Evolutionary conservation across 2,888 invertebrate species (phyloP), one percentile per base, ranked within the genome.

Genomic region (Tetramorium bicarinatum): DNA sequence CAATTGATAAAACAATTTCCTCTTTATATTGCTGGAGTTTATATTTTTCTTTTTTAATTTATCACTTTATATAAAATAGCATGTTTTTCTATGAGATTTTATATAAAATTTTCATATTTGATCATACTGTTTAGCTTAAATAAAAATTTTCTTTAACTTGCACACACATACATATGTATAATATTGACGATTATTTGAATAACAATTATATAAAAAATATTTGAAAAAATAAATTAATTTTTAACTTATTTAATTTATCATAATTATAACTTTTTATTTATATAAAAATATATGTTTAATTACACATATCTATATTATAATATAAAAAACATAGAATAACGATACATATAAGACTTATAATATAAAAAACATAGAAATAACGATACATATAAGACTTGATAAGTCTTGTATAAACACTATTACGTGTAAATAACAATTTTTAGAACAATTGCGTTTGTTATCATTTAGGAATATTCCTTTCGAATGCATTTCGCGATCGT

Each of bases 401-500:
- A 29, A 21, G 29, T 34, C 4, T 34, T 4, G 4, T 4, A 29
- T 4, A 34, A 34, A 34, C 4, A 34, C 29, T 34, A 34, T 34
- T 34, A 41, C 4, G 1, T 29, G 52, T 15, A 44, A 79, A 79
- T 61, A 8, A 18, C 34, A 34, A 62, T 62, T 44, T 64, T 29
- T 3, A 9, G 18, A 62, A 18, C 6, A 49, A 18, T 49, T 1
- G 15, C 18, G 13, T 0, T 44, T 9, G 6, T 15, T 6, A 1
- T 3, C 21, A 25, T 84, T 90, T 90, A 95, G 0, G 93, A 95
- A 90, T 97, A 98, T 91, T 97, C 96, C 91, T 96, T 97, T 92
- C 97, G 96, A 71, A 99, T 96, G 74, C 96, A 95, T 95, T 99
- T 99, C 76, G 99, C 99, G 92, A 99, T 99, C 1, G 99, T 99